These are phyloP conservation scores for Selene dorsalis DNA, from an alignment of 2,797 vertebrate genomes.

Conservation along the genomic window DNA sequence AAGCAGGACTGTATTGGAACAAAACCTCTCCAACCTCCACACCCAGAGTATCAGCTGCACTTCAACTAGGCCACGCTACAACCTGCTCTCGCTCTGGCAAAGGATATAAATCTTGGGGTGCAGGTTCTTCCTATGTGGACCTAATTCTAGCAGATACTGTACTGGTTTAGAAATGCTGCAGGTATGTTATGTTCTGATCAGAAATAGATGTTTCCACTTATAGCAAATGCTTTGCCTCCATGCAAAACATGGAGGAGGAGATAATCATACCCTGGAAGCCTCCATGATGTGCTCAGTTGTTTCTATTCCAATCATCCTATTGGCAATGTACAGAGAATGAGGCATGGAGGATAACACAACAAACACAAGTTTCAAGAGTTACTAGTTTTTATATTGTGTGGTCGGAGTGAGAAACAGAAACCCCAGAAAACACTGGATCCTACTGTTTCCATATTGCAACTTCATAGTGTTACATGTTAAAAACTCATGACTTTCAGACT, in stretches of 20 bases:
- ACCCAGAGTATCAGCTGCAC: neutral
- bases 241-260: slow-evolving; percentile 10
- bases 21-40: neutral
- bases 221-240: slow-evolving; percentile 3
- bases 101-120: neutral
- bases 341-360: too few relatives aligned
- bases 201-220: slow-evolving; percentile 29
- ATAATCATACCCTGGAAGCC: neutral
- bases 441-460: neutral
- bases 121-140: neutral
- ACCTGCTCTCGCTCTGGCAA: neutral
- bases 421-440: neutral
- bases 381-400: neutral
- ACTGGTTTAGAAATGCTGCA: slow-evolving; percentile 10
- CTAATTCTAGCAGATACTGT: neutral
- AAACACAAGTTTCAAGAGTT: neutral
- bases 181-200: neutral
- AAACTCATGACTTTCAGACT: neutral
- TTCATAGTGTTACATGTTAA: neutral
- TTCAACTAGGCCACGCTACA: neutral
- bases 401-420: neutral
- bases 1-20: neutral
- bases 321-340: neutral
- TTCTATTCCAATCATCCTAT: slow-evolving; percentile 6
- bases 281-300: neutral